phyloP scores from a whole-genome alignment of 64 coral and sea anemone genomes.

The Exaiptasia diaphana region DNA sequence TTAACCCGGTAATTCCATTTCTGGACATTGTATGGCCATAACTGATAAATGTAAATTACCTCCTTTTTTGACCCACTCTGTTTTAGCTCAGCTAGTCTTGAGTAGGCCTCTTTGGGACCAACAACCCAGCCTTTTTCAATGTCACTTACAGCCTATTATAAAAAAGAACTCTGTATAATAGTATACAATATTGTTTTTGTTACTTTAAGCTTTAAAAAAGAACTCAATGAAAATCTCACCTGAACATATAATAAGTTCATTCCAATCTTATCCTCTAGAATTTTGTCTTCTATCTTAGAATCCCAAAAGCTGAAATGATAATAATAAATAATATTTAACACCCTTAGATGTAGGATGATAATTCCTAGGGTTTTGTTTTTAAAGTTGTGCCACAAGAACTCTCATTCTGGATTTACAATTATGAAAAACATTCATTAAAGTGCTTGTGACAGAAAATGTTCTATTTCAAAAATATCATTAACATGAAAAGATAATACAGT shows the following conservation, averaged over 20 bases:
- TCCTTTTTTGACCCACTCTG: slow-evolving; percentile 65
- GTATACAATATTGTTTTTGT: neutral
- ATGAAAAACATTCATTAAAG: too few relatives aligned
- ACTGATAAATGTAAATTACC: too few relatives aligned
- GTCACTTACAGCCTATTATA: slow-evolving; percentile 80
- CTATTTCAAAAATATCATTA: too few relatives aligned
- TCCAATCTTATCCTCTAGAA: slow-evolving; percentile 69
- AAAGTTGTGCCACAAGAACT: too few relatives aligned
- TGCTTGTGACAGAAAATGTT: too few relatives aligned
- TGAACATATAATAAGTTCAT: slow-evolving; percentile 96
- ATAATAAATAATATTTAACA: too few relatives aligned
- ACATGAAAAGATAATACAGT: too few relatives aligned
- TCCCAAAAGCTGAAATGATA: slow-evolving; percentile 87
- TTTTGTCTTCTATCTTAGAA: slow-evolving; percentile 70
- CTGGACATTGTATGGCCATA: too few relatives aligned
- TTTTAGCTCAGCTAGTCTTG: slow-evolving; percentile 66
- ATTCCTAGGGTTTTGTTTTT: too few relatives aligned
- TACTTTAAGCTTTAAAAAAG: neutral
- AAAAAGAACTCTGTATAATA: neutral
- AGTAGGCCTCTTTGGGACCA: slow-evolving; percentile 77
- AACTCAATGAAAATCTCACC: slow-evolving; percentile 35
- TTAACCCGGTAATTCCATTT: too few relatives aligned
- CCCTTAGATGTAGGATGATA: too few relatives aligned
- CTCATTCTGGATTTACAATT: too few relatives aligned
- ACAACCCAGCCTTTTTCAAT: slow-evolving; percentile 85